Evolutionary conservation across 2,113 vertebrate genomes (phyloP).

Genomic region (Patagioenas fasciata): DNA sequence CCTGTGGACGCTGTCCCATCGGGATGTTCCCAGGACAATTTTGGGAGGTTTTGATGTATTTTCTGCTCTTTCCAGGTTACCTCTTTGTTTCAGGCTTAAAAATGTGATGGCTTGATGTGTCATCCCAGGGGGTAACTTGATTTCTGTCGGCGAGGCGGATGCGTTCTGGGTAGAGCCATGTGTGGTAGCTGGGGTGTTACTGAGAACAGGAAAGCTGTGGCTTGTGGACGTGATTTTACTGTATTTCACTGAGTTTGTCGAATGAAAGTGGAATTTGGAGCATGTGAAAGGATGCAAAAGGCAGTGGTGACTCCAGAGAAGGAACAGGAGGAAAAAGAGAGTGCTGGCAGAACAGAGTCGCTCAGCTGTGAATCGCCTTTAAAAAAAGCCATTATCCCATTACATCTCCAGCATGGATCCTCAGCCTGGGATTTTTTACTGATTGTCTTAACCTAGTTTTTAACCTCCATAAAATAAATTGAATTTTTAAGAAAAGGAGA

Average conservation of each 20-base stretch:
- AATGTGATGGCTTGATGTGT: background rate
- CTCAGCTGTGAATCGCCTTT: background rate
- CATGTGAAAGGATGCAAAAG: background rate
- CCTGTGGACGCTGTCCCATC: accelerated
- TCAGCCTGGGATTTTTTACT: conserved; percentile 32
- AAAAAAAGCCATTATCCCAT: conserved; percentile 25
- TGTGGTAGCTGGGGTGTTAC: background rate
- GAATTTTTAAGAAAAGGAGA: conserved; percentile 20
- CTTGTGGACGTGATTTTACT: background rate
- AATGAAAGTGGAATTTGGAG: background rate
- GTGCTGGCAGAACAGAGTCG: background rate
- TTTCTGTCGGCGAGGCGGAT: background rate
- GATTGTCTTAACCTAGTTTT: conserved; percentile 16
- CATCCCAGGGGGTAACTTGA: background rate
- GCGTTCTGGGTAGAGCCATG: background rate
- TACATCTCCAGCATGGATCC: conserved; percentile 14
- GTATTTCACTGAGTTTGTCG: background rate
- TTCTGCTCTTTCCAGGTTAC: background rate
- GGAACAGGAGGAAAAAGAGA: background rate
- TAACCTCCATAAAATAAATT: conserved; percentile 33
- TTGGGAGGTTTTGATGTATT: background rate
- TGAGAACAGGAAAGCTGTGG: background rate
- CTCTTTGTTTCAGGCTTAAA: background rate
- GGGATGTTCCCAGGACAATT: background rate
- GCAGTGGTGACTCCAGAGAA: background rate